Evolutionary conservation across 2,797 vertebrate species (phyloP), one percentile per base, ranked within the genome.

Genomic region (Pseudochaenichthys georgianus): DNA sequence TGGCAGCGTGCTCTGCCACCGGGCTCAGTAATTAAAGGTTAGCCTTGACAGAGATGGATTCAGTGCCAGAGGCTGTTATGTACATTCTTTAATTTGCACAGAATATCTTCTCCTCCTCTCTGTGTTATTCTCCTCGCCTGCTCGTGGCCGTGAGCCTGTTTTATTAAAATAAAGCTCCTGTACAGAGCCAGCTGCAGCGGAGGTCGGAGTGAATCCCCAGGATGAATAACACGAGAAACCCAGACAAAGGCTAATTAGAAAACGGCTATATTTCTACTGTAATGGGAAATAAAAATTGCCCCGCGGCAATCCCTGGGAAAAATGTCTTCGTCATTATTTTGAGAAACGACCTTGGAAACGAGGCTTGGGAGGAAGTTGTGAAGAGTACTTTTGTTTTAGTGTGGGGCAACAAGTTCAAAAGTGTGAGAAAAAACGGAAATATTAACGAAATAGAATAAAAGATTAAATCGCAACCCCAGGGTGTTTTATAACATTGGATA

Each of bases 221-320:
- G 86, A 83, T 74, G 75, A 87, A 86, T 77, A 89, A 82, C 63
- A 73, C 19, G 23, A 53, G 68, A 23, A 55, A 78, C 55, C 62
- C 77, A 91, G 88, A 92, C 88, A 89, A 88, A 91, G 87, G 78
- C 82, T 86, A 78, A 92, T 91, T 81, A 88, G 66, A 77, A 79
- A 77, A 67, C 46, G 42, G 41, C 73, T 51, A 87, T 87, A 87
- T 82, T 92, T 73, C 88, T 88, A 63, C 71, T 70, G 76, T 67
- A 91, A 88, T 77, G 63, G 85, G 80, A 80, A 87, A 87, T 85
- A 89, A 83, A 88, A 89, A 78, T 1, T 4, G 43, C 71, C 82
- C 66, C 13, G 46, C 47, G 75, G 82, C 80, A 11, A 68, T 54
- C 43, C 34, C 43, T n/a, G 77, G 1, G 3, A 64, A 60, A 80